phyloP scores from a whole-genome alignment of 2,888 invertebrate species.

The Aelia acuminata region DNA sequence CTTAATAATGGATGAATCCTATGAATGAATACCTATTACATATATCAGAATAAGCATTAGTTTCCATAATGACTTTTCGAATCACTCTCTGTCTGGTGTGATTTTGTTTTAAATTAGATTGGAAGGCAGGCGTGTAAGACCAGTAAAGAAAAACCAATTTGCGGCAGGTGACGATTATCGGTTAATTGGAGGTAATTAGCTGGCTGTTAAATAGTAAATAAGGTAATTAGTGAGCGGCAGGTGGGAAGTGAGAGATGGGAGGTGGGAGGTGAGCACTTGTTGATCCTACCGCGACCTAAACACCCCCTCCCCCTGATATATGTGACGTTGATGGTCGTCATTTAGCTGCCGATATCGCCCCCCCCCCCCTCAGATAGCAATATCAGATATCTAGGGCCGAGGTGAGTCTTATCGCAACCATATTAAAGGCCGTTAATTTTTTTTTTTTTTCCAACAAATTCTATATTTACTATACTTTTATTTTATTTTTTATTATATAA shows the following conservation, averaged over 20 bases:
- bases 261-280: constrained; percentile 18
- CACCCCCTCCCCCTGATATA: background rate
- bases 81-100: no score
- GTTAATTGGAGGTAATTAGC: background rate
- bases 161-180: background rate
- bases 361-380: background rate
- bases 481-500: no score
- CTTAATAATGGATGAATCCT: no score
- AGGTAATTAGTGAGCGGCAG: background rate
- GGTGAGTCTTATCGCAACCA: background rate
- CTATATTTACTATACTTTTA: no score
- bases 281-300: background rate
- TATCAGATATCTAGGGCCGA: background rate
- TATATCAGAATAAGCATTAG: no score
- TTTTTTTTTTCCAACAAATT: no score
- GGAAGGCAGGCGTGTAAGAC: no score
- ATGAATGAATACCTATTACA: no score
- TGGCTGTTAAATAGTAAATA: background rate
- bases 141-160: background rate
- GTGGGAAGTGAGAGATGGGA: background rate
- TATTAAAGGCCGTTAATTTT: background rate
- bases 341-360: background rate
- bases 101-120: no score
- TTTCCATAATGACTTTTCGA: no score
- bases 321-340: constrained; percentile 39